These are phyloP conservation scores for Astreopora myriophthalma DNA, from an alignment of 64 coral and sea anemone genomes.

Conservation along the genomic window DNA sequence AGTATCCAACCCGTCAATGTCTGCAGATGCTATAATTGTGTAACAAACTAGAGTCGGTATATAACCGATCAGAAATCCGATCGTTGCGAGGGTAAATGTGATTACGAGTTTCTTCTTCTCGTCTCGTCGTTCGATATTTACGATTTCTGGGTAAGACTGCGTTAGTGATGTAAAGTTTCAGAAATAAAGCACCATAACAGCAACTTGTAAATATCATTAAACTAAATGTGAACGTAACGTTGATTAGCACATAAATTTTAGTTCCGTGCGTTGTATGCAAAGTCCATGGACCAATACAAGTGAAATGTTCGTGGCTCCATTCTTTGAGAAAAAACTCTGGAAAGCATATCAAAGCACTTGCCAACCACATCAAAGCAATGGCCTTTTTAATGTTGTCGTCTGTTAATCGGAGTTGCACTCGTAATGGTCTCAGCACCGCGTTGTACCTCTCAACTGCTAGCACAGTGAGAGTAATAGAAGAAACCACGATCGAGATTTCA, in stretches of 20 bases:
- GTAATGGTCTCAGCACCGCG: background rate
- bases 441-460: background rate
- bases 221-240: background rate
- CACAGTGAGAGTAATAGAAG: background rate
- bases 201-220: background rate
- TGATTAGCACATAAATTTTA: background rate
- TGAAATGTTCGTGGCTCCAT: background rate
- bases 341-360: background rate
- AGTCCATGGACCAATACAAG: background rate
- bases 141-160: background rate
- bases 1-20: background rate
- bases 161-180: slow-evolving; percentile 31
- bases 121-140: background rate
- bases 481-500: background rate
- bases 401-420: background rate
- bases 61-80: background rate
- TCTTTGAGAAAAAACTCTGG: background rate
- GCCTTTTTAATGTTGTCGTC: background rate
- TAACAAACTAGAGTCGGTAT: background rate
- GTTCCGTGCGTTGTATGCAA: background rate
- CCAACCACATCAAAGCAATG: background rate
- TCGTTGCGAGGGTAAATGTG: background rate
- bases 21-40: background rate
- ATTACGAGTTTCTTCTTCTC: slow-evolving; percentile 27
- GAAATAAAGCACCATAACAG: slow-evolving; percentile 7